A percentile compares a stretch with the other conserved stretches of the same genome.
These are phyloP conservation scores for Synergus gifuensis DNA, from an alignment of 2,888 invertebrate genomes.

Conservation along the genomic window DNA sequence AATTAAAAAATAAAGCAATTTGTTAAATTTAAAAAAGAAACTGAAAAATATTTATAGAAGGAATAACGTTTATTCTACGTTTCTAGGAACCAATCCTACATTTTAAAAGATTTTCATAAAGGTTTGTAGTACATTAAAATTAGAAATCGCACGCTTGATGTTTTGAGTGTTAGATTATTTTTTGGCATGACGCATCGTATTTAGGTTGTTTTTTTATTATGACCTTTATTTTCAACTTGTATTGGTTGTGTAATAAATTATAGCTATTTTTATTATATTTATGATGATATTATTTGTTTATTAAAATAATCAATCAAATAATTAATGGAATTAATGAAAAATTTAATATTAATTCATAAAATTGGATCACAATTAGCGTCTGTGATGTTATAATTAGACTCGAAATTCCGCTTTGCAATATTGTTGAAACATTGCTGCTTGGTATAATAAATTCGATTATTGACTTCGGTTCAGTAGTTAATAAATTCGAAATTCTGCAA, in stretches of 20 bases:
- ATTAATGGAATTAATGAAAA: background rate
- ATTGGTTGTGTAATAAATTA: conserved; percentile 6
- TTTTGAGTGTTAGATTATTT: conserved; percentile 24
- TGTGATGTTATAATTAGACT: background rate
- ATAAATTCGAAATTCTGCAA: background rate
- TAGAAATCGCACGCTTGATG: conserved; percentile 36
- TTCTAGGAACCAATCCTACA: conserved; percentile 1
- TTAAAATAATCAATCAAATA: background rate
- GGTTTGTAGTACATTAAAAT: conserved; percentile 24
- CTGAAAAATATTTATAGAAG: background rate
- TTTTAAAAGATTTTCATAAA: conserved; percentile 1
- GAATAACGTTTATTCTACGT: background rate
- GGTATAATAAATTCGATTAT: conserved; percentile 4
- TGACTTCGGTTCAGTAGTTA: background rate
- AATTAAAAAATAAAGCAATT: background rate
- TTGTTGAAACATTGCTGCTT: background rate
- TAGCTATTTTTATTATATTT: background rate
- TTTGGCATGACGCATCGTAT: conserved; percentile 28
- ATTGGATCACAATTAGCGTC: background rate
- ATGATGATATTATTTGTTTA: background rate
- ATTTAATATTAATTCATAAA: background rate
- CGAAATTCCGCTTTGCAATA: background rate
- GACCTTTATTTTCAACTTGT: background rate
- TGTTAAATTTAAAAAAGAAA: background rate
- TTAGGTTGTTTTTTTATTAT: background rate